Base-by-base conservation (phyloP, 1,140 invertebrate species). In the Zaprionus kolodkinae region DNA sequence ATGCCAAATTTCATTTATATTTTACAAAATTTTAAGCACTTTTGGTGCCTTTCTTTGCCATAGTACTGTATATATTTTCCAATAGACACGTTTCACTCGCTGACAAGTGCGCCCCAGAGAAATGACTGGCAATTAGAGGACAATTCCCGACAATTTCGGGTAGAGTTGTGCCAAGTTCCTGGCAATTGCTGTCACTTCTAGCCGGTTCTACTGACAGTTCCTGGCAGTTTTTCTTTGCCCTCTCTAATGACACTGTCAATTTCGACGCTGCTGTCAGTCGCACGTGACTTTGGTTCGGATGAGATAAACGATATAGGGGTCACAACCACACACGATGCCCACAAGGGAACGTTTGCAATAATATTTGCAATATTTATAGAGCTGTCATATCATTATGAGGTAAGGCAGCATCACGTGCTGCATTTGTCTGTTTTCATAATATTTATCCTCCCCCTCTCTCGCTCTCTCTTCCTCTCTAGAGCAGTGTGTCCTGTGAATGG, bases 391-490 rank as follows among this genome's bases (percentile, higher is more conserved):
- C 69, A 70, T 70, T 66, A 56, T 65, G 25, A 27, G 17, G 11
- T 73, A n/a, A n/a, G 17, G n/a, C 81, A 67, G 72, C 67, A 79
- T 88, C 84, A 88, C 84, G 84, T 88, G 84, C 85, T 78, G 77
- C 80, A 88, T 54, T 88, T 87, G 83, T 15, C 67, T 81, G 54
- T 59, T 67, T 70, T 45, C 54, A 21, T 71, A 74, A 78, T 75
- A 78, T 76, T 76, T 55, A 40, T 13, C 45, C 12, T n/a, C 61
- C 33, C 61, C 5, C 12, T 35, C 3, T 4, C 13, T 48, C 3
- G 12, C 3, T 21, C 21, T 63, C 27, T 35, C 3, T 4, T 7
- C 33, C 3, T 17, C 3, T 21, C 21, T 63, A 1, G 27, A 30
- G 27, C 27, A 30, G 52, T 76, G 72, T 87, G 76, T 33, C 15